Percentiles rank a stretch among this genome's conserved stretches.
Evolutionary conservation across 2,888 invertebrate genomes (phyloP).

Genomic region (Hyles lineata): DNA sequence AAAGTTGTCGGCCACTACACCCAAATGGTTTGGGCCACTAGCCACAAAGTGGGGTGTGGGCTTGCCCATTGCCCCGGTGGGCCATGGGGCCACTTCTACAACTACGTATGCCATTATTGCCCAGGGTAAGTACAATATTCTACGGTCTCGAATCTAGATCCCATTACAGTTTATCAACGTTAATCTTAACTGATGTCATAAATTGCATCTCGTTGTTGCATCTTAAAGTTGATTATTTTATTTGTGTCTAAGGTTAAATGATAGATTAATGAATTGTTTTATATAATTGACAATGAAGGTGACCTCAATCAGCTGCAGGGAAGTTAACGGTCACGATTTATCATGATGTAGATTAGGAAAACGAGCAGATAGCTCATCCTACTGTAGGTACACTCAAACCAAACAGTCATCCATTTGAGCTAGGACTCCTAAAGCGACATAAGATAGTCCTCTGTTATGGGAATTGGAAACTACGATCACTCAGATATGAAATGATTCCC

Average conservation of each 20-base stretch:
- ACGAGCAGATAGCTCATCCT: too few species aligned
- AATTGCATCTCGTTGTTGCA: not conserved
- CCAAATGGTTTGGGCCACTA: slow-evolving; percentile 93
- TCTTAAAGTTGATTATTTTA: slow-evolving; percentile 23
- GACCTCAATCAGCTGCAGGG: not conserved
- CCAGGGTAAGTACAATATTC: slow-evolving; percentile 87
- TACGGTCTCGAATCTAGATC: too few species aligned
- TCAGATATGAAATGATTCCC: too few species aligned
- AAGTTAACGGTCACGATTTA: not conserved
- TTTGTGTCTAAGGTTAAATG: not conserved
- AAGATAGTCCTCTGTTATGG: too few species aligned
- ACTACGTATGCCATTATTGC: slow-evolving; percentile 94
- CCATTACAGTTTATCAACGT: not conserved
- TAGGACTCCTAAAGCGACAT: too few species aligned
- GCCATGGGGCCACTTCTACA: slow-evolving; percentile 87
- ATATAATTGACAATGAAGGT: slow-evolving; percentile 2
- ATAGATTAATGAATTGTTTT: not conserved
- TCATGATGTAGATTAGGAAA: not conserved
- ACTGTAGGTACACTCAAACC: too few species aligned
- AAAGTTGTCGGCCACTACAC: slow-evolving; percentile 91
- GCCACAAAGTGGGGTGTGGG: slow-evolving; percentile 91
- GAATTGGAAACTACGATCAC: too few species aligned
- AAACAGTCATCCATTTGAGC: too few species aligned
- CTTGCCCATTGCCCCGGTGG: slow-evolving; percentile 88
- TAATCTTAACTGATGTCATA: slow-evolving; percentile 18